phyloP scores from a whole-genome alignment of 2,113 vertebrate species.

The Saimiri boliviensis region DNA sequence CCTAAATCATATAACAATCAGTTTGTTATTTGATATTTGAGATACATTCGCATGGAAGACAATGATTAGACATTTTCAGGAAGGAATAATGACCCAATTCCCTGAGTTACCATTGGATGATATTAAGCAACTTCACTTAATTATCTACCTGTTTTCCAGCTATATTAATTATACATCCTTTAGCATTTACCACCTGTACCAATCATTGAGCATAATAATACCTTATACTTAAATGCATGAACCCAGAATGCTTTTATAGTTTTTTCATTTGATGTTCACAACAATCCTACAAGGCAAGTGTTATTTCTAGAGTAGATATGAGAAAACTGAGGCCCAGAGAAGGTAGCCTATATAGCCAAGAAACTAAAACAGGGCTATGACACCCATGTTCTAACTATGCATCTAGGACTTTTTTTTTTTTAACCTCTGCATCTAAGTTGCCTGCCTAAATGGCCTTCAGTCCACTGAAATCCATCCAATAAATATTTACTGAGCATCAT shows the following conservation, averaged over 20 bases:
- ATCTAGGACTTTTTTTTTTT: not conserved
- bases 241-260: conserved; percentile 33
- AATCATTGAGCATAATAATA: conserved; percentile 57
- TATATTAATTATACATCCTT: conserved; percentile 63
- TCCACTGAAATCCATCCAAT: not conserved
- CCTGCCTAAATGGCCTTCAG: not conserved
- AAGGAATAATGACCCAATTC: not conserved
- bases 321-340: not conserved
- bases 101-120: not conserved
- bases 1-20: not conserved
- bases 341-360: not conserved
- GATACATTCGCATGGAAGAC: not conserved
- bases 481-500: not conserved
- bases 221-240: conserved; percentile 39
- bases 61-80: not conserved
- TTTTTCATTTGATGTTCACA: conserved; percentile 56
- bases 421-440: not conserved
- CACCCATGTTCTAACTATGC: not conserved
- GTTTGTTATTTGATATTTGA: conserved; percentile 5
- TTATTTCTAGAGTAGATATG: conserved; percentile 16
- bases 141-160: conserved; percentile 51
- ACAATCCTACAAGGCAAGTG: conserved; percentile 24
- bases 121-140: conserved; percentile 32
- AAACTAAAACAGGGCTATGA: not conserved
- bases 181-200: conserved; percentile 55